These are phyloP conservation scores for Halocynthia roretzi DNA, from an alignment of 23 tunicate genomes.

Conservation along the genomic window DNA sequence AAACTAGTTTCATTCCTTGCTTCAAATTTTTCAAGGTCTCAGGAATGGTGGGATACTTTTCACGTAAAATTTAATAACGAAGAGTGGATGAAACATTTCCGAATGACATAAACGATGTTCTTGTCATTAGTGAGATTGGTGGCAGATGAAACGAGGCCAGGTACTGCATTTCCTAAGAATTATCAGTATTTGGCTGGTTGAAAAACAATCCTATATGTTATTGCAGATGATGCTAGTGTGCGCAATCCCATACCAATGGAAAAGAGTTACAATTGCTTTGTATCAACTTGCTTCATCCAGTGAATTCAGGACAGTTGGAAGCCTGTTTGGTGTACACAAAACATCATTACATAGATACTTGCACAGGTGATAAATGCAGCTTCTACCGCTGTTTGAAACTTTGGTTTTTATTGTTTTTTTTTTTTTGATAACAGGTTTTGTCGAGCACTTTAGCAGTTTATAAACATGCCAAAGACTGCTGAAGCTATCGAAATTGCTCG, in stretches of 20 bases:
- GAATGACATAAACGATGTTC: neutral
- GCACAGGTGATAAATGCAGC: neutral
- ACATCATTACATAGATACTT: slow-evolving; percentile 13
- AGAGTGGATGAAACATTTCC: slow-evolving; percentile 15
- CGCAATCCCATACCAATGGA: slow-evolving; percentile 15
- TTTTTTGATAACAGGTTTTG: slow-evolving; percentile 4
- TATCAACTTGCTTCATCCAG: slow-evolving; percentile 9
- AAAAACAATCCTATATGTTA: neutral
- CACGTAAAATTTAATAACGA: too few species aligned
- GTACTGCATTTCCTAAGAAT: neutral
- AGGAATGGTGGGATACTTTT: too few species aligned
- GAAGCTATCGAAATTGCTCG: too few species aligned
- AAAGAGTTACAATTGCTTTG: slow-evolving; percentile 17
- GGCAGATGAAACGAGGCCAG: slow-evolving; percentile 11
- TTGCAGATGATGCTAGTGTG: slow-evolving; percentile 17
- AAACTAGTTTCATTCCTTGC: too few species aligned
- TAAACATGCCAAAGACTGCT: slow-evolving; percentile 19
- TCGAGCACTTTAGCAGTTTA: slow-evolving; percentile 8
- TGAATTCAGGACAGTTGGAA: slow-evolving; percentile 21
- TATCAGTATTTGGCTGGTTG: too few species aligned
- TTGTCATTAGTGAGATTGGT: neutral
- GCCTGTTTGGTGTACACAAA: slow-evolving; percentile 20
- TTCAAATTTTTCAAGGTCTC: too few species aligned
- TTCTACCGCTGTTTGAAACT: too few species aligned
- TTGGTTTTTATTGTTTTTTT: too few species aligned